phyloP scores from a whole-genome alignment of 2,797 vertebrate species.

The Scolopax rusticola region DNA sequence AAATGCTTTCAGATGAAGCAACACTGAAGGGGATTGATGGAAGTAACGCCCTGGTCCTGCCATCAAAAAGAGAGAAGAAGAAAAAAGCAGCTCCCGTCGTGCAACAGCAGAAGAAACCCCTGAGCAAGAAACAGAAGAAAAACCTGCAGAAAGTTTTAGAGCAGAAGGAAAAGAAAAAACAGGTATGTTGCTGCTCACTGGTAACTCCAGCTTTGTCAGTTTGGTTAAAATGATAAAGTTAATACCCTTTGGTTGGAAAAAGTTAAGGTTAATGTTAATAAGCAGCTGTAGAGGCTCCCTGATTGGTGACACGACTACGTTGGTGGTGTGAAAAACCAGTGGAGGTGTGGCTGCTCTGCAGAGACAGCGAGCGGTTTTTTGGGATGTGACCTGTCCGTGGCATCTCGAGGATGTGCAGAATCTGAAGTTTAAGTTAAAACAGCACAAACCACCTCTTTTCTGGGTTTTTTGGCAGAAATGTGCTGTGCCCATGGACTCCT shows the following conservation, averaged over 20 bases:
- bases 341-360: fast-evolving
- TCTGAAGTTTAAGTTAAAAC: neutral
- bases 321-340: neutral
- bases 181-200: conserved; percentile 75
- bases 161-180: conserved; percentile 91
- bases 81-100: conserved; percentile 45
- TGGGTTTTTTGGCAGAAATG: neutral
- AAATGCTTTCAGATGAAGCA: conserved; percentile 75
- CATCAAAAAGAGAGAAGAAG: conserved; percentile 85
- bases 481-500: fast-evolving
- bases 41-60: conserved; percentile 90
- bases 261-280: fast-evolving
- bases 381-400: fast-evolving
- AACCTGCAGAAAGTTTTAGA: conserved; percentile 90
- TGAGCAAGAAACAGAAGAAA: conserved; percentile 92
- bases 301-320: fast-evolving
- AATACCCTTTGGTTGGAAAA: fast-evolving
- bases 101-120: conserved; percentile 81
- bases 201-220: neutral
- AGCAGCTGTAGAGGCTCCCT: neutral
- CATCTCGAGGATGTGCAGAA: fast-evolving
- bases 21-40: conserved; percentile 89
- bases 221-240: fast-evolving
- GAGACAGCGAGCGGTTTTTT: fast-evolving
- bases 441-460: neutral